A percentile compares a stretch with the other conserved stretches of the same genome.
Conservation (phyloP, 2,888 invertebrate genomes). For the Hermaeophaga mercurialis region DNA sequence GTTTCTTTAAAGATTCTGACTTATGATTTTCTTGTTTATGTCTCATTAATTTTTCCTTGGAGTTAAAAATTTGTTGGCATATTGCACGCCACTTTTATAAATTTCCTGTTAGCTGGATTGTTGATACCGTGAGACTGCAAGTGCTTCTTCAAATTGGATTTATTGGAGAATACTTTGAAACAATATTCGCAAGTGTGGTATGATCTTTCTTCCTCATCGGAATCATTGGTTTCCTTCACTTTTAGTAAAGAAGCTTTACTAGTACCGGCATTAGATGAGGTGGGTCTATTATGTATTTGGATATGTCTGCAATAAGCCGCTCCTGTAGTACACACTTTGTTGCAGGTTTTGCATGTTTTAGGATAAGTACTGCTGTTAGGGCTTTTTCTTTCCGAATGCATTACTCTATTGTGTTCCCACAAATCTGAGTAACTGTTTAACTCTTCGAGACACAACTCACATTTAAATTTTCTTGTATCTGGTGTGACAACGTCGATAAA, state of each 20-base stretch:
- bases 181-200: slow-evolving; percentile 59
- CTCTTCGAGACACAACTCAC: slow-evolving; percentile 63
- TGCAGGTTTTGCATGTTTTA: slow-evolving; percentile 49
- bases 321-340: slow-evolving; percentile 47
- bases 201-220: slow-evolving; percentile 47
- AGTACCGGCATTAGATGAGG: slow-evolving; percentile 16
- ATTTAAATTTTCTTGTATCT: slow-evolving; percentile 60
- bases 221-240: slow-evolving; percentile 25
- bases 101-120: slow-evolving; percentile 46
- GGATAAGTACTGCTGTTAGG: slow-evolving; percentile 42
- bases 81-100: slow-evolving; percentile 61
- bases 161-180: slow-evolving; percentile 59
- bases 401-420: slow-evolving; percentile 51
- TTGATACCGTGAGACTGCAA: slow-evolving; percentile 59
- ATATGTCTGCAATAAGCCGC: slow-evolving; percentile 50
- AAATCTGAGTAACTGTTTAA: slow-evolving; percentile 49
- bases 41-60: slow-evolving; percentile 60
- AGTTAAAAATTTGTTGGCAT: slow-evolving; percentile 67
- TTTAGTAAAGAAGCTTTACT: slow-evolving; percentile 18
- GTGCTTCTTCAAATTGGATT: slow-evolving; percentile 56
- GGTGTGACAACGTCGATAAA: slow-evolving; percentile 38
- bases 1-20: slow-evolving; percentile 51
- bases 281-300: slow-evolving; percentile 48
- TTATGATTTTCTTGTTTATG: slow-evolving; percentile 61
- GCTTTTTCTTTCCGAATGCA: slow-evolving; percentile 45